Base-by-base conservation (phyloP, 2,888 invertebrate species). In the Suillia variegata region DNA sequence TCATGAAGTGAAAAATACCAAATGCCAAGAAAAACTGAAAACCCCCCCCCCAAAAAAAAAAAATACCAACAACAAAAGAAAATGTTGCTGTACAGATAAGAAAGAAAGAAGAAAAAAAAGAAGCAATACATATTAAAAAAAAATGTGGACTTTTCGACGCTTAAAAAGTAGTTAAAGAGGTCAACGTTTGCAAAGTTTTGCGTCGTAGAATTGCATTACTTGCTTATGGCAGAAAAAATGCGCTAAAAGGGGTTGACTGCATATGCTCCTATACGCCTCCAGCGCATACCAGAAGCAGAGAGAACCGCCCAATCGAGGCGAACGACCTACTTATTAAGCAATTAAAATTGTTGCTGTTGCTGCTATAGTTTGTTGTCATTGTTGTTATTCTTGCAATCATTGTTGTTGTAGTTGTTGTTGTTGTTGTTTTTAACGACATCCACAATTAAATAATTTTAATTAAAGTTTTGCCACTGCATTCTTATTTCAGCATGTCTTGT, bases 301-400 rank as follows among this genome's bases (percentile, higher is more conserved):
- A n/a, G n/a, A n/a, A 38, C n/a, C 8, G n/a, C 6, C 38, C n/a
- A 38, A n/a, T n/a, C 38, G 24, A 48, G 34, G 20, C 42, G 21
- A 52, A 42, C 38, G 17, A 49, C 55, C 51, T 47, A 52, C 55
- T 59, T 59, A 55, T 55, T 51, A 59, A 55, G 55, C 33, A 45
- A 59, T 59, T 59, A 59, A 55, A 33, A 47, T 45, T 18, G n/a
- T n/a, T n/a, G n/a, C n/a, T n/a, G n/a, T n/a, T n/a, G n/a, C n/a
- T n/a, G n/a, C n/a, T n/a, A n/a, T n/a, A n/a, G n/a, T n/a, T n/a
- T 18, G 13, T 6, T 20, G 17, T 13, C 38, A 13, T 38, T 38
- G 6, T 31, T 31, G n/a, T n/a, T n/a, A n/a, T n/a, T n/a, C n/a
- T n/a, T n/a, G n/a, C n/a, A n/a, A n/a, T n/a, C n/a, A n/a, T n/a